These are phyloP conservation scores for Syngnathus typhle DNA, from an alignment of 2,113 vertebrate species.

Conservation along the genomic window DNA sequence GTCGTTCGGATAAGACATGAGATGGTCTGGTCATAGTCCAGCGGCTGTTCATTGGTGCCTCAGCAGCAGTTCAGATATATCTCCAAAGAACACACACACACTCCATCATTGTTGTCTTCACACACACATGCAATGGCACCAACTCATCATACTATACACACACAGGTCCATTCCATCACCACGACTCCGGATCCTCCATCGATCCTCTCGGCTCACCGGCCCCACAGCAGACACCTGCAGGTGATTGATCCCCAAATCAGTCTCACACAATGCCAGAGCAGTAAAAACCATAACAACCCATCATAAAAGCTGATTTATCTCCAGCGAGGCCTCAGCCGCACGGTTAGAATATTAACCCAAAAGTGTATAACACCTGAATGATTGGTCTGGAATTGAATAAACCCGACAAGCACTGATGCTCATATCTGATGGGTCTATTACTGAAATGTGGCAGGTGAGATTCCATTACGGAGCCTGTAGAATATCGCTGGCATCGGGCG, in stretches of 20 bases:
- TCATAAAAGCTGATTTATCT: constrained; percentile 75
- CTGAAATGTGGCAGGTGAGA: constrained; percentile 45
- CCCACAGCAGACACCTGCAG: constrained; percentile 57
- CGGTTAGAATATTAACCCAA: constrained; percentile 72
- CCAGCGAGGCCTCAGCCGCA: constrained; percentile 43
- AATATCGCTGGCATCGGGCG: no score
- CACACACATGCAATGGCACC: constrained; percentile 37
- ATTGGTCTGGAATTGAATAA: constrained; percentile 70
- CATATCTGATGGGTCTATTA: constrained; percentile 53
- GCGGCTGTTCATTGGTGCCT: constrained; percentile 54
- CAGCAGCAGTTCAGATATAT: constrained; percentile 48
- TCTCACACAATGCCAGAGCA: constrained; percentile 60
- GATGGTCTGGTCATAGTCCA: constrained; percentile 70
- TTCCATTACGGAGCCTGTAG: constrained; percentile 17
- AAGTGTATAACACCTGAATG: constrained; percentile 67
- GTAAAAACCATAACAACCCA: constrained; percentile 71
- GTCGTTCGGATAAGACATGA: constrained; percentile 35
- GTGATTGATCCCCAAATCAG: constrained; percentile 75
- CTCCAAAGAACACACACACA: constrained; percentile 44
- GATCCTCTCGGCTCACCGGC: constrained; percentile 55
- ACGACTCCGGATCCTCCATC: constrained; percentile 60
- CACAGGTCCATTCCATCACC: constrained; percentile 51
- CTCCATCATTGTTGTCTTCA: constrained; percentile 48
- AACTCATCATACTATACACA: constrained; percentile 25
- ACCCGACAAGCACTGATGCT: constrained; percentile 56